These are phyloP conservation scores for Jacana jacana DNA, from an alignment of 2,113 vertebrate genomes.

Conservation along the genomic window DNA sequence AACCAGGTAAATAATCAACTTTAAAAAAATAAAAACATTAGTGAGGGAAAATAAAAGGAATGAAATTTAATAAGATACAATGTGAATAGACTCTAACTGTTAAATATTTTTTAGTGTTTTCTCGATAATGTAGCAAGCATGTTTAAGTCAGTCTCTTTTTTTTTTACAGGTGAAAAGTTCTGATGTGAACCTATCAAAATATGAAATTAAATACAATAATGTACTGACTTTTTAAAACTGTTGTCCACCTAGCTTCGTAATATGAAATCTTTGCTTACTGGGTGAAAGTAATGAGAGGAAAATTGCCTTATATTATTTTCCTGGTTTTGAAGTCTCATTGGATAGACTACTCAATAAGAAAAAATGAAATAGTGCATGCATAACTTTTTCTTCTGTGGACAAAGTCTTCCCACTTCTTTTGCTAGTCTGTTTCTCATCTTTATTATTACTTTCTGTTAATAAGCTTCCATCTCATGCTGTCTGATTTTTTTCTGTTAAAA, in stretches of 20 bases:
- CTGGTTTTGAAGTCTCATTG: neutral
- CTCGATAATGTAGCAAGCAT: neutral
- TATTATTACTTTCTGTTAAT: neutral
- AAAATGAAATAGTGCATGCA: neutral
- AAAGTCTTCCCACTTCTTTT: neutral
- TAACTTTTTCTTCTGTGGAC: neutral
- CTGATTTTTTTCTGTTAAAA: neutral
- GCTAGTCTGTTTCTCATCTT: neutral
- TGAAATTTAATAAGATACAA: neutral
- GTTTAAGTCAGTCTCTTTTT: neutral
- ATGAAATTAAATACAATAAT: neutral
- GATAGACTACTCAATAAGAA: neutral
- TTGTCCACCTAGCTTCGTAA: neutral
- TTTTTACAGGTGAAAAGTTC: neutral
- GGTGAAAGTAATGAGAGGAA: neutral
- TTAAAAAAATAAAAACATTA: neutral
- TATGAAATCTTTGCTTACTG: neutral
- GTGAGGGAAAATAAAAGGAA: neutral
- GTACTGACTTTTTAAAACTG: neutral
- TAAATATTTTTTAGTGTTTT: neutral
- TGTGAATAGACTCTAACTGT: neutral
- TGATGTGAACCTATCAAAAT: neutral
- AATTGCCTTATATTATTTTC: neutral
- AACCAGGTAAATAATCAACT: neutral
- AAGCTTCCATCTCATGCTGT: neutral